phyloP scores from a whole-genome alignment of 2,888 invertebrate species.

The Dynastes tityus region DNA sequence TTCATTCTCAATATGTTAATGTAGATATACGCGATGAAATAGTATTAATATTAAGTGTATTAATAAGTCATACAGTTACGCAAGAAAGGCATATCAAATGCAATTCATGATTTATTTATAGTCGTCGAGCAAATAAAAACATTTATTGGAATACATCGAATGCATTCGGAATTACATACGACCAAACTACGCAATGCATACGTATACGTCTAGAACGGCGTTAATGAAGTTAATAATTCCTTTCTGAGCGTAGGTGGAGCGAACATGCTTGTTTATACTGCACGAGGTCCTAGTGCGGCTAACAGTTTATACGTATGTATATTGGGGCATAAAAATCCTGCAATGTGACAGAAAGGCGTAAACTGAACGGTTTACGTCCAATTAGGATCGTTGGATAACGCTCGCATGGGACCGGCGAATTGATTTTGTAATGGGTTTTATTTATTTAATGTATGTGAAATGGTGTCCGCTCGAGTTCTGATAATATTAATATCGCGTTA shows the following conservation, averaged over 20 bases:
- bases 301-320: slow-evolving; percentile 39
- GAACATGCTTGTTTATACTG: slow-evolving; percentile 44
- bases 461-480: slow-evolving; percentile 38
- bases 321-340: slow-evolving; percentile 51
- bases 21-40: no score
- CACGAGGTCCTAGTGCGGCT: slow-evolving; percentile 23
- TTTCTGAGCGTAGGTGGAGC: slow-evolving; percentile 42
- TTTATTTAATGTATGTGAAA: slow-evolving; percentile 48
- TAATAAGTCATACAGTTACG: not conserved
- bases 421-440: slow-evolving; percentile 51
- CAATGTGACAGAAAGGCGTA: slow-evolving; percentile 55
- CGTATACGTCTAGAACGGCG: slow-evolving; percentile 28
- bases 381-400: slow-evolving; percentile 55
- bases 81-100: slow-evolving; percentile 2
- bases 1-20: no score
- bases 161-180: slow-evolving; percentile 19
- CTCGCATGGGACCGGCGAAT: slow-evolving; percentile 49
- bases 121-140: not conserved
- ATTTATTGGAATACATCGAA: slow-evolving; percentile 28
- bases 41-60: no score
- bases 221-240: slow-evolving; percentile 47
- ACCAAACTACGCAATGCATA: slow-evolving; percentile 18
- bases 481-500: slow-evolving; percentile 50
- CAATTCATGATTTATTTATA: slow-evolving; percentile 15
- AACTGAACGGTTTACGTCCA: slow-evolving; percentile 56